Evolutionary conservation across 2,113 vertebrate genomes (phyloP).

Genomic region (Butorides virescens): DNA sequence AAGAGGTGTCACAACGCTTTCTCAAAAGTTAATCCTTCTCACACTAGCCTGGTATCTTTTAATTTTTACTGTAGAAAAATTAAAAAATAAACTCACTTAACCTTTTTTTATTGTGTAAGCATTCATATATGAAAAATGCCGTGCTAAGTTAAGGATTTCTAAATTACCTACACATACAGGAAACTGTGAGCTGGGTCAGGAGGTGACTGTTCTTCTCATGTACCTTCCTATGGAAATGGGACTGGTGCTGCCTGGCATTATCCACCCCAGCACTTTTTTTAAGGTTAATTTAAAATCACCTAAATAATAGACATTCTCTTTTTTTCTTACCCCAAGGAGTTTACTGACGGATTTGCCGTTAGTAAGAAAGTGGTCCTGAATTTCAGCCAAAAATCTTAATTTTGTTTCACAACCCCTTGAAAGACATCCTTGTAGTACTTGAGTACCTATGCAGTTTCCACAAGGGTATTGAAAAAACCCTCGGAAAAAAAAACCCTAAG

Average conservation of each 20-base stretch:
- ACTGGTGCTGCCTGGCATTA: neutral
- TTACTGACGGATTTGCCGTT: neutral
- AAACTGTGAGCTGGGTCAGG: neutral
- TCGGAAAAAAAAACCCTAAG: neutral
- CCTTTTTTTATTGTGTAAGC: neutral
- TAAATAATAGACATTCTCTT: neutral
- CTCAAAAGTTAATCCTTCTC: neutral
- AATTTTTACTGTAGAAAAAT: neutral
- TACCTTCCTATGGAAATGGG: neutral
- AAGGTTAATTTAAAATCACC: neutral
- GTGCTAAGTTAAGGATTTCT: neutral
- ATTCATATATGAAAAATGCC: neutral
- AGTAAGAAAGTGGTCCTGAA: neutral
- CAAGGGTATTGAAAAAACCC: neutral
- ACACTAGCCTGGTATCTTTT: neutral
- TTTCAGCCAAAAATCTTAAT: neutral
- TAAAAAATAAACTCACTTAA: neutral
- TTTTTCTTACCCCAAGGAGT: neutral
- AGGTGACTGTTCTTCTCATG: neutral
- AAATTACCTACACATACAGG: neutral
- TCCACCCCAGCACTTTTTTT: neutral
- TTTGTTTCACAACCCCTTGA: neutral
- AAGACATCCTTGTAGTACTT: neutral
- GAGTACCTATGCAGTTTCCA: neutral
- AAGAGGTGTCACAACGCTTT: accelerated